A percentile compares a stretch with the other conserved stretches of the same genome.
phyloP scores from a whole-genome alignment of 2,888 invertebrate species.

The Maniola hyperantus region DNA sequence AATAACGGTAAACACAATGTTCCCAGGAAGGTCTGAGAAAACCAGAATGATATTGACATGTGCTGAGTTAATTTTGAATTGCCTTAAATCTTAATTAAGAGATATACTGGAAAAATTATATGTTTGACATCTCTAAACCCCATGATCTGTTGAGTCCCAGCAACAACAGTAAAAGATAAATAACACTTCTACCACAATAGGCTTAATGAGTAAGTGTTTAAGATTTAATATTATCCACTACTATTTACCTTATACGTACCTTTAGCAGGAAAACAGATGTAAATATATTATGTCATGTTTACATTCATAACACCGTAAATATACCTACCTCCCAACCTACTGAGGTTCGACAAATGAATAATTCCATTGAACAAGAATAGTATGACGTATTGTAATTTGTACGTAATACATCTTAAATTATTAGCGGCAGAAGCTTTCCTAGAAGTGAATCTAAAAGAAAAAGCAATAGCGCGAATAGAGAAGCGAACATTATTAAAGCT shows the following conservation, averaged over 20 bases:
- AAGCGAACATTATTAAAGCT: slow-evolving; percentile 71
- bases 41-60: neutral
- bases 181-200: slow-evolving; percentile 62
- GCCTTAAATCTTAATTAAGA: neutral
- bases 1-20: neutral
- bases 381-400: slow-evolving; percentile 16
- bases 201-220: slow-evolving; percentile 68
- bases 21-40: neutral
- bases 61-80: neutral
- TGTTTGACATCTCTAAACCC: neutral
- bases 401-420: slow-evolving; percentile 25
- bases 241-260: neutral
- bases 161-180: slow-evolving; percentile 52
- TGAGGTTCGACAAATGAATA: slow-evolving; percentile 16
- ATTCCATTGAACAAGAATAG: slow-evolving; percentile 18
- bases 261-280: slow-evolving; percentile 22
- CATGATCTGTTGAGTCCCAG: slow-evolving; percentile 31
- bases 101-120: neutral
- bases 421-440: slow-evolving; percentile 44
- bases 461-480: slow-evolving; percentile 68
- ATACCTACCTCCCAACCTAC: neutral
- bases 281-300: slow-evolving; percentile 14
- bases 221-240: slow-evolving; percentile 41
- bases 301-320: slow-evolving; percentile 8
- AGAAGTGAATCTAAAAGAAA: slow-evolving; percentile 62